Conservation (phyloP, 2,797 vertebrate genomes). For the Siniperca scherzeri region DNA sequence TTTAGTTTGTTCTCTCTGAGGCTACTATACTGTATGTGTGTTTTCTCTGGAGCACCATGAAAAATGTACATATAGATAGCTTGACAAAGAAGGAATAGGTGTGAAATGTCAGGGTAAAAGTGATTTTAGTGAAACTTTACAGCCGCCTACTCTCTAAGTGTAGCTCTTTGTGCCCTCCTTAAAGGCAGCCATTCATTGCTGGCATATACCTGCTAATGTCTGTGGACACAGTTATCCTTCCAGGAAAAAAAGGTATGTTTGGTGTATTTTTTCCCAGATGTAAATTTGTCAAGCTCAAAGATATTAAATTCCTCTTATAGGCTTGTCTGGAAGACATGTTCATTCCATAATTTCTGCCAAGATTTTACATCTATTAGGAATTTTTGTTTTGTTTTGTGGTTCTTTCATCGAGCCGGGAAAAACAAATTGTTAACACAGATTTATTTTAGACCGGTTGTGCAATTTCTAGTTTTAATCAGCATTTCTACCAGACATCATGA, state of each 20-base stretch:
- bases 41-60: neutral
- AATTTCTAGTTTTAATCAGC: neutral
- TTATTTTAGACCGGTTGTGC: neutral
- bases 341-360: neutral
- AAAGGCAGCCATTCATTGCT: slow-evolving; percentile 95
- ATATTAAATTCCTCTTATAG: neutral
- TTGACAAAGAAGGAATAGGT: neutral
- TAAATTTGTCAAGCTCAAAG: neutral
- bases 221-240: slow-evolving; percentile 91
- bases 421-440: neutral
- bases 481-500: neutral
- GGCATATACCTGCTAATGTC: slow-evolving; percentile 98
- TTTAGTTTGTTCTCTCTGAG: neutral
- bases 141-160: neutral
- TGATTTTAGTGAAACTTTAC: neutral
- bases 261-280: neutral
- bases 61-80: neutral
- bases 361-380: neutral
- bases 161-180: slow-evolving; percentile 46
- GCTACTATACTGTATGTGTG: neutral
- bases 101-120: neutral
- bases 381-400: neutral
- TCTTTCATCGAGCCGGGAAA: neutral
- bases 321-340: neutral
- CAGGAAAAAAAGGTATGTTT: slow-evolving; percentile 91